Evolutionary conservation across 2,113 vertebrate genomes (phyloP), one percentile per base, ranked within the genome.

Genomic region (Pycnonotus jocosus): DNA sequence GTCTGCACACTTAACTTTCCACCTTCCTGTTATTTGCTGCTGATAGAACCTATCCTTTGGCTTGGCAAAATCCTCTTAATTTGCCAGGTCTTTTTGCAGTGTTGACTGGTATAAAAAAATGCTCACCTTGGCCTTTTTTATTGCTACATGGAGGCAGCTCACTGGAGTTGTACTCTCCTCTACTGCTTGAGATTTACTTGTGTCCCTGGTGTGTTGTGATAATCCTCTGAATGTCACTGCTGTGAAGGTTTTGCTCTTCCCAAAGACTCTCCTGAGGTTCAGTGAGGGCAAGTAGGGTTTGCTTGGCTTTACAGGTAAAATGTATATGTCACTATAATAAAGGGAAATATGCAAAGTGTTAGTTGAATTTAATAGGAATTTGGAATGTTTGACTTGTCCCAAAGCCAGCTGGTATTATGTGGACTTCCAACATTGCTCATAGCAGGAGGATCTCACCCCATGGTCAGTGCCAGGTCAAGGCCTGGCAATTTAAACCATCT

Each of bases 181-280:
- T 69, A 50, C 73, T 95, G 37, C 58, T 65, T 56, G 60, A 93
- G 57, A 85, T 92, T 89, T 76, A 82, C 65, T 81, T 76, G 20
- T 81, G 83, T 89, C 78, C 65, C 77, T 86, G 80, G 57, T 5
- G 4, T 84, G 73, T 64, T 97, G 86, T 92, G 89, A 81, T 92
- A 81, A 90, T 33, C 61, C 53, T 92, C 88, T 84, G 80, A 96
- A 92, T 81, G 72, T 83, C 83, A 74, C n/a, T 84, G 57, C 51
- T 57, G 48, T 68, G 77, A 91, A 81, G 57, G 44, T 90, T 95
- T 96, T 88, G 50, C 61, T 94, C 93, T 76, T 85, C 64, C 44
- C 68, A 83, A 88, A 80, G 48, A 42, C 62, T 61, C 45, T 70
- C 70, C 47, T 42, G 87, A 82, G 54, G 30, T 77, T 93, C 77